Percentiles rank a stretch among this genome's conserved stretches.
Evolutionary conservation across 1,140 invertebrate genomes (phyloP).

Genomic region (Macrobrachium nipponense): DNA sequence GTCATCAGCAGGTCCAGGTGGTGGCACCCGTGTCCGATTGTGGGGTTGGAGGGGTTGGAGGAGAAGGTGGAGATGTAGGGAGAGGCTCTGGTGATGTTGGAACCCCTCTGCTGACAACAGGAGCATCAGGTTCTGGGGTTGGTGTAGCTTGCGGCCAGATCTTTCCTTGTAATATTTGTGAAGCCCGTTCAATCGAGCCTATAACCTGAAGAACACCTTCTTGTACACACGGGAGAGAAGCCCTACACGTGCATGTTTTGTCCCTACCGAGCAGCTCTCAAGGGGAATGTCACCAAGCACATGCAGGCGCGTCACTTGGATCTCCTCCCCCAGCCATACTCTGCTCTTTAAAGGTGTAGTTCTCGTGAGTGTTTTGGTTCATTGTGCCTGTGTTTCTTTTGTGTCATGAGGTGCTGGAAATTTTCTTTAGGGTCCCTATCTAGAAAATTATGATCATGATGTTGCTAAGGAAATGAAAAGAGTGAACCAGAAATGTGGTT

Average conservation of each 20-base stretch:
- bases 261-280: conserved; percentile 74
- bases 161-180: conserved; percentile 52
- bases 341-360: conserved; percentile 27
- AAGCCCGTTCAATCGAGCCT: conserved; percentile 53
- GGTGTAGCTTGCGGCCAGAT: neutral
- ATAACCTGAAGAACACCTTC: conserved; percentile 68
- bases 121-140: conserved; percentile 8
- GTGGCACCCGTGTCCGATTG: no score
- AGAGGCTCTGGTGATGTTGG: no score
- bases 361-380: neutral
- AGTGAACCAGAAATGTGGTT: no score
- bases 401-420: no score
- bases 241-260: conserved; percentile 71
- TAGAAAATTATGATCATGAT: no score
- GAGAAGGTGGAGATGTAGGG: no score
- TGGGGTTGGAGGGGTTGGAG: no score
- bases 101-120: no score
- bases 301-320: conserved; percentile 51
- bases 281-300: conserved; percentile 59
- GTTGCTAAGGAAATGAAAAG: no score
- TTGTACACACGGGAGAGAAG: conserved; percentile 72
- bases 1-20: no score
- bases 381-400: no score
- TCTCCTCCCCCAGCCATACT: conserved; percentile 18
- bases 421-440: no score